Evolutionary conservation across 2,797 vertebrate genomes (phyloP), one percentile per base, ranked within the genome.

Genomic region (Ara ararauna): DNA sequence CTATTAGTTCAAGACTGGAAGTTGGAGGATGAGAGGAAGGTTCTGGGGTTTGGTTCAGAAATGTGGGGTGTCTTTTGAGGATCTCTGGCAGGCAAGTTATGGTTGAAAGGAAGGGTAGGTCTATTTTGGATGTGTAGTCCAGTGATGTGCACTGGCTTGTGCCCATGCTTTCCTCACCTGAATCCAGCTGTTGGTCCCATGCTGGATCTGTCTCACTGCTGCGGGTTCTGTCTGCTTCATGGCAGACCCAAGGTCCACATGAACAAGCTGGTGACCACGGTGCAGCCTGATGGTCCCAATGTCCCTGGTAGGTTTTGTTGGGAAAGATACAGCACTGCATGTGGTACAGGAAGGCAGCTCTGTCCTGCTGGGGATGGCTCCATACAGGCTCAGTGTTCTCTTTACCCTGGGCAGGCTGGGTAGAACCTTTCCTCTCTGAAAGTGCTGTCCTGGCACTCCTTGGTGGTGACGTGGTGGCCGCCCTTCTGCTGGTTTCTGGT

Each of bases 241-340:
- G 3, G 42, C 44, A 21, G 44, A 32, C 71, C 20, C 0, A 1
- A 42, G 65, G 15, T 34, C 5, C 42, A 4, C 0, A 3, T 4
- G 8, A 45, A 13, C 13, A n/a, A 27, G 68, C 20, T n/a, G 68
- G 27, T 36, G 32, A 8, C 32, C 0, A 16, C 9, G 10, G 22
- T 50, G 44, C 67, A 36, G 14, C 50, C 58, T 9, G 50, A 6
- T 4, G 50, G 10, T 27, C 18, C 1, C 10, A 19, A 29, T 2
- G 16, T 53, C 64, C 36, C 1, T 13, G 2, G 0, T n/a, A 4
- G 40, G 34, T 26, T 38, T 18, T 38, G 34, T 4, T 27, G 32
- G 30, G 51, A 16, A 10, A 7, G 50, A 5, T 7, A 3, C 0
- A 16, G 14, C 18, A 9, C 23, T n/a, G 64, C 54, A 21, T 9